A percentile compares a stretch with the other conserved stretches of the same genome.
phyloP scores from a whole-genome alignment of 2,113 vertebrate genomes.

The Coreoperca whiteheadi region DNA sequence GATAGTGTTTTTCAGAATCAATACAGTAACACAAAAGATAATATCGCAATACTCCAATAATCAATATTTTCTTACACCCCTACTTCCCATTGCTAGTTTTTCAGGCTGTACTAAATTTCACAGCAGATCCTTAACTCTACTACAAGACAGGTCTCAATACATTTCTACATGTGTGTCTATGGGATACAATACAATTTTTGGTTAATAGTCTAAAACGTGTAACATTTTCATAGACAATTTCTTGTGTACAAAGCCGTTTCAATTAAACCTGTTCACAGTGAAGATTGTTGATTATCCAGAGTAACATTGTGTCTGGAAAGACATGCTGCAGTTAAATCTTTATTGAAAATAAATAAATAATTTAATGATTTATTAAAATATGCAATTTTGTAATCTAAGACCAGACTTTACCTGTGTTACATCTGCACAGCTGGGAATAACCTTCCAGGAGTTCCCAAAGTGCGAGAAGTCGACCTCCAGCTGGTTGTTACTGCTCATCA shows the following conservation, averaged over 20 bases:
- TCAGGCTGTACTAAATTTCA: too few relatives aligned
- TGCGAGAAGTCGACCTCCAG: slow-evolving; percentile 91
- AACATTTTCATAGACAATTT: neutral
- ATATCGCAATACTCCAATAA: neutral
- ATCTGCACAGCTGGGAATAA: slow-evolving; percentile 90
- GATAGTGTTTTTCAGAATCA: neutral
- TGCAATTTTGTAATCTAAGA: neutral
- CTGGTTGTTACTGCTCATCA: slow-evolving; percentile 93
- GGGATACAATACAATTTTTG: neutral
- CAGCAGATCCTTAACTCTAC: too few relatives aligned
- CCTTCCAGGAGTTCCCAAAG: slow-evolving; percentile 98
- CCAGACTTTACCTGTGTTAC: slow-evolving; percentile 85
- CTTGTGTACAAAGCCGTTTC: neutral
- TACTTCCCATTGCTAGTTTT: too few relatives aligned
- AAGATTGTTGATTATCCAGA: too few relatives aligned
- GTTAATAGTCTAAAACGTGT: neutral
- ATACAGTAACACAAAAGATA: neutral
- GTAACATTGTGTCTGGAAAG: too few relatives aligned
- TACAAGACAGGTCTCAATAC: neutral
- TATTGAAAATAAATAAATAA: too few relatives aligned
- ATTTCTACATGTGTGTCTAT: neutral
- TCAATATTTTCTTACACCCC: neutral
- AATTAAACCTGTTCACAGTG: neutral
- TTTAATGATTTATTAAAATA: neutral
- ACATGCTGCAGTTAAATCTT: too few relatives aligned